Evolutionary conservation across 2,888 invertebrate genomes (phyloP), one percentile per base, ranked within the genome.

Genomic region (Pyrocoelia pectoralis): DNA sequence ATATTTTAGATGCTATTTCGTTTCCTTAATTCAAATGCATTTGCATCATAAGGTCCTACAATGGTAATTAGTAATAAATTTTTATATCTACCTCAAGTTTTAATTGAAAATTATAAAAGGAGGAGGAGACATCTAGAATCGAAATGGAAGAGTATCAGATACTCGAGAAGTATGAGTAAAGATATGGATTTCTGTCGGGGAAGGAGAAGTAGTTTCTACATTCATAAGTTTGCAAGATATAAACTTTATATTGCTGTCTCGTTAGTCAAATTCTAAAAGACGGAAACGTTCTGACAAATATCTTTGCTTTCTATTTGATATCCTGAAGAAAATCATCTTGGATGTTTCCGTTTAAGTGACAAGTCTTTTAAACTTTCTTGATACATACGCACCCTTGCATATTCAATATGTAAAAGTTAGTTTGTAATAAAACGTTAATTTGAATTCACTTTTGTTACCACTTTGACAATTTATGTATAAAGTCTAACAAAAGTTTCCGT

Each of bases 211-310:
- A 65, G 65, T 65, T 61, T 57, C 56, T 56, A 65, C 61, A 65
- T 65, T 65, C 63, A 59, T 66, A 69, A 69, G 69, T 69, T 69
- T 69, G 66, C 58, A 64, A 68, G 69, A 69, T 69, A 69, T 64
- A 66, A 69, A 69, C 69, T 69, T 69, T 69, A 68, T 67, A 69
- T 69, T 67, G 66, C 68, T 66, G 66, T 65, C 61, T 65, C 65
- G 61, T 60, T 61, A 69, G 69, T 68, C 69, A 66, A 69, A 69
- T 68, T 69, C 68, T 68, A 69, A 69, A 69, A 69, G 69, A 68
- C 61, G 61, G 65, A 65, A 65, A 67, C 65, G 66, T 61, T 68
- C 68, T 68, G 68, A 69, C 69, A 69, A 69, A 69, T 69, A 69
- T 69, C 69, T 65, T 61, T 67, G 62, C 67, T 66, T 66, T 69